Conservation (phyloP, 2,113 vertebrate species). For the Cyanocitta stelleri region DNA sequence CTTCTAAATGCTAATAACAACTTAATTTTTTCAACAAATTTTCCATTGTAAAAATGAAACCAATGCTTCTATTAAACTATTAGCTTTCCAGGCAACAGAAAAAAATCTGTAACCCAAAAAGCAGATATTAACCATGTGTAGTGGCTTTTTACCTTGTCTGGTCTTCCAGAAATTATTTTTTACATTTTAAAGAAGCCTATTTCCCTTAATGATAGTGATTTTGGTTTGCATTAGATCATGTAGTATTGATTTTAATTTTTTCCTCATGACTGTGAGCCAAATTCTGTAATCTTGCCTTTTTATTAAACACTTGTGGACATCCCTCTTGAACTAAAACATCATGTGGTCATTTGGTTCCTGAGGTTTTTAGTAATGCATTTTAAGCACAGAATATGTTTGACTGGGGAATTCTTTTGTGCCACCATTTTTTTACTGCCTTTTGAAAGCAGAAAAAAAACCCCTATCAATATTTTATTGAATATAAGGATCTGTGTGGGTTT, state of each 20-base stretch:
- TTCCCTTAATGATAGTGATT: background rate
- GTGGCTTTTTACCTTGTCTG: background rate
- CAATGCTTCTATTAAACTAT: background rate
- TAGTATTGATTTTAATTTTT: background rate
- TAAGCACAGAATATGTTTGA: background rate
- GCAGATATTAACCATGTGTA: background rate
- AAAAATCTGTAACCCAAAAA: background rate
- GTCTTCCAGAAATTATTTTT: slow-evolving; percentile 1
- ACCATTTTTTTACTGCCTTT: slow-evolving; percentile 5
- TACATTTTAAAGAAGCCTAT: background rate
- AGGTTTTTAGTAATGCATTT: slow-evolving; percentile 7
- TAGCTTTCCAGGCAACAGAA: background rate
- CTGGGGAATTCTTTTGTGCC: background rate
- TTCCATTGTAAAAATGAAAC: background rate
- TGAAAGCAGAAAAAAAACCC: background rate
- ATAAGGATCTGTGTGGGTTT: background rate
- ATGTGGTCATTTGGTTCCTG: background rate
- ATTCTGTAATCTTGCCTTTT: background rate
- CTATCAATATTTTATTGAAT: slow-evolving; percentile 45
- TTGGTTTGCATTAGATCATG: background rate
- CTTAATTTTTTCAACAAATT: background rate
- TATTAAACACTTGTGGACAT: background rate
- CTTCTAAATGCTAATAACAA: background rate
- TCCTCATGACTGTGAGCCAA: background rate
- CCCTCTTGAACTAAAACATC: background rate